A percentile compares a stretch with the other conserved stretches of the same genome.
phyloP scores from a whole-genome alignment of 2,797 vertebrate species.

The Acanthurus leucopareius region DNA sequence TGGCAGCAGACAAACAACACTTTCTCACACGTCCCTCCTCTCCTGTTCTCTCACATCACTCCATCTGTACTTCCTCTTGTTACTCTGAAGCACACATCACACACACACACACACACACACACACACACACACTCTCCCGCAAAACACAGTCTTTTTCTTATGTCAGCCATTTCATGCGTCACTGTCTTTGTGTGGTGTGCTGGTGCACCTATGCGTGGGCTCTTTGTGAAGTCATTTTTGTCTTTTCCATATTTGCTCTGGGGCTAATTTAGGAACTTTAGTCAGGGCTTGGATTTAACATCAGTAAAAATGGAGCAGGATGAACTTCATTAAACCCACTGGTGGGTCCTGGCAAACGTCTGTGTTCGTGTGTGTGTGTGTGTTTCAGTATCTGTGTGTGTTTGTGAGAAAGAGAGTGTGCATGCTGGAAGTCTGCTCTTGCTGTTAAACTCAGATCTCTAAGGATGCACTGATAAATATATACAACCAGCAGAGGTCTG shows the following conservation, averaged over 20 bases:
- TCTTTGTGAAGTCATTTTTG: slow-evolving; percentile 44
- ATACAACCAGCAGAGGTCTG: not conserved
- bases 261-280: slow-evolving; percentile 54
- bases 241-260: slow-evolving; percentile 35
- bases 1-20: slow-evolving; percentile 77
- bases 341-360: slow-evolving; percentile 36
- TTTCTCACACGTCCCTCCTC: slow-evolving; percentile 63
- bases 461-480: too few species aligned
- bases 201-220: slow-evolving; percentile 32
- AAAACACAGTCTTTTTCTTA: slow-evolving; percentile 52
- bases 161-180: slow-evolving; percentile 64
- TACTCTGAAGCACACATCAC: slow-evolving; percentile 63
- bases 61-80: slow-evolving; percentile 65
- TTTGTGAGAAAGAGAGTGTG: too few species aligned
- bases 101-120: slow-evolving; percentile 24
- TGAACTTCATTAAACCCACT: slow-evolving; percentile 43
- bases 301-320: slow-evolving; percentile 35
- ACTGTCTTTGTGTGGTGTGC: slow-evolving; percentile 47
- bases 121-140: slow-evolving; percentile 55
- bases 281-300: slow-evolving; percentile 38
- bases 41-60: slow-evolving; percentile 70
- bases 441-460: too few species aligned
- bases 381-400: not conserved
- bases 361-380: slow-evolving; percentile 18
- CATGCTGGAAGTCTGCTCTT: too few species aligned